Evolutionary conservation across 1,140 invertebrate species (phyloP).

Genomic region (Aphis gossypii): DNA sequence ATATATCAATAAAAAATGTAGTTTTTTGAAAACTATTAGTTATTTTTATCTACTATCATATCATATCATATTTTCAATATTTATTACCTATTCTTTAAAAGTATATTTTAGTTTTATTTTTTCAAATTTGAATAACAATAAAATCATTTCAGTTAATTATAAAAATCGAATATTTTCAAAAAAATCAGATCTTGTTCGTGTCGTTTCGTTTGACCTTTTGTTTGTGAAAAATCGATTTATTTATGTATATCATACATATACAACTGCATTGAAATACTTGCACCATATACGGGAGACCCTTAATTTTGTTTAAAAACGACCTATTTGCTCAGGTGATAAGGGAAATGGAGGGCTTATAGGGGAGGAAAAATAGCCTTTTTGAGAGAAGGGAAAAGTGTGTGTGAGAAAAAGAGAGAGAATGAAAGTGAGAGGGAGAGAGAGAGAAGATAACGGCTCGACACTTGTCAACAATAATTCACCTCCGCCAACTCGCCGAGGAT

Average conservation of each 20-base stretch:
- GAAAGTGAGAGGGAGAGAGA: neutral
- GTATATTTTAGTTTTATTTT: neutral
- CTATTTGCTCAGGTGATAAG: constrained; percentile 45
- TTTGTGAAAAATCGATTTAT: neutral
- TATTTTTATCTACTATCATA: neutral
- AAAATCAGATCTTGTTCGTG: neutral
- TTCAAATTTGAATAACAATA: neutral
- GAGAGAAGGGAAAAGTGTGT: neutral
- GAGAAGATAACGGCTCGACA: constrained; percentile 53
- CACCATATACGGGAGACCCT: neutral
- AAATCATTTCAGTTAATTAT: neutral
- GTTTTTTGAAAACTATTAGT: neutral
- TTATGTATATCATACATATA: constrained; percentile 1
- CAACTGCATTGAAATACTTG: neutral
- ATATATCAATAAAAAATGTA: neutral
- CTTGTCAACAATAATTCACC: constrained; percentile 57
- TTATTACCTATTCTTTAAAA: neutral
- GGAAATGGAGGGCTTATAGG: constrained; percentile 35
- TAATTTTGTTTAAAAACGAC: constrained; percentile 57
- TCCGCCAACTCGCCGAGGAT: constrained; percentile 48
- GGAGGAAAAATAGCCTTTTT: neutral
- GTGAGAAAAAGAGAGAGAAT: neutral
- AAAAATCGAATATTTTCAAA: neutral
- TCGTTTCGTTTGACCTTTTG: neutral
- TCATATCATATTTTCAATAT: neutral